These are phyloP conservation scores for Acronicta psi DNA, from an alignment of 2,888 invertebrate species.

Conservation along the genomic window DNA sequence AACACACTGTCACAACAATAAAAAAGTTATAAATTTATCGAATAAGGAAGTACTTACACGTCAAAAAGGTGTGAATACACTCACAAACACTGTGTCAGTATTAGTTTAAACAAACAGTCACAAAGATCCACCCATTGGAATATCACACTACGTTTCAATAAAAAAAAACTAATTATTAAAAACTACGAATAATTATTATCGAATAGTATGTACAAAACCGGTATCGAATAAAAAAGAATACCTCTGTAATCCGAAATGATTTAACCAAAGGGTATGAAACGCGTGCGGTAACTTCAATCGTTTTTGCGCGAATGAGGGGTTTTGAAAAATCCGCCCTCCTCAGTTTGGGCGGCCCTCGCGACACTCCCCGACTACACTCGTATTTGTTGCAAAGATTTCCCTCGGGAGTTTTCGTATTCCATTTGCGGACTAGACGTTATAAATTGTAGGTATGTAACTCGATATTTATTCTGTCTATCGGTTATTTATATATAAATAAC, in stretches of 20 bases:
- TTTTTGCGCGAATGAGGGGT: slow-evolving; percentile 63
- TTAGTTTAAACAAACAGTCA: too few species aligned
- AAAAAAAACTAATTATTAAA: not conserved
- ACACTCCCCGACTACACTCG: slow-evolving; percentile 62
- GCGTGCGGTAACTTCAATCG: slow-evolving; percentile 64
- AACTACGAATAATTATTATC: not conserved
- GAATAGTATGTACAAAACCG: not conserved
- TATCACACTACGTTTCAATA: not conserved
- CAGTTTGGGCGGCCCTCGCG: slow-evolving; percentile 64
- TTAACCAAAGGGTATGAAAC: slow-evolving; percentile 16
- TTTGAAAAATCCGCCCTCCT: slow-evolving; percentile 59
- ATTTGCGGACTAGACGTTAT: slow-evolving; percentile 40
- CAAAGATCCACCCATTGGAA: not conserved
- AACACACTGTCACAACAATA: too few species aligned
- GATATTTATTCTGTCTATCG: too few species aligned
- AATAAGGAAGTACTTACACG: not conserved
- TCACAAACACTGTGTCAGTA: too few species aligned
- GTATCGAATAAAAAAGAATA: not conserved
- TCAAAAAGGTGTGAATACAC: too few species aligned
- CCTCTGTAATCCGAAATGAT: not conserved
- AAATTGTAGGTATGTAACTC: slow-evolving; percentile 4
- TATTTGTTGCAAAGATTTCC: slow-evolving; percentile 65
- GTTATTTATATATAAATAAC: too few species aligned
- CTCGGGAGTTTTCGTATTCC: slow-evolving; percentile 48
- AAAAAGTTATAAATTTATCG: too few species aligned